Percentiles rank a stretch among this genome's conserved stretches.
These are phyloP conservation scores for Montipora efflorescens DNA, from an alignment of 64 coral and sea anemone genomes.

Conservation along the genomic window DNA sequence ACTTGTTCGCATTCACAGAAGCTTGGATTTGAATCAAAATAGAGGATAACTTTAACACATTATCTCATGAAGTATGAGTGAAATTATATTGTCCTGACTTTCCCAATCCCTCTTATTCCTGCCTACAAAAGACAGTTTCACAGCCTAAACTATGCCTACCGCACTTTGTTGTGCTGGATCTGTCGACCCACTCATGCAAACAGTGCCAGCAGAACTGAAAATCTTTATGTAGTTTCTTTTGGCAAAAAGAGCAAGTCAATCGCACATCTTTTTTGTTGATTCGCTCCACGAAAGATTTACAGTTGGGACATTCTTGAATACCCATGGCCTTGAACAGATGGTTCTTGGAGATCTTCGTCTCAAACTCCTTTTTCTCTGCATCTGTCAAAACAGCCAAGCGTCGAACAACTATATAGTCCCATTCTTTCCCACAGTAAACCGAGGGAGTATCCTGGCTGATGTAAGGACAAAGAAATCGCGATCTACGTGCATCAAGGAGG, in stretches of 20 bases:
- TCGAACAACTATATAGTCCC: conserved; percentile 79
- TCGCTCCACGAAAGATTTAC: conserved; percentile 68
- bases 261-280: conserved; percentile 45
- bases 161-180: conserved; percentile 52
- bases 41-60: no score
- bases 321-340: conserved; percentile 80
- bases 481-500: conserved; percentile 63
- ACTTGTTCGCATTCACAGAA: no score
- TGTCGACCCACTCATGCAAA: conserved; percentile 66
- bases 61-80: no score
- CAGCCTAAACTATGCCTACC: conserved; percentile 3
- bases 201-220: conserved; percentile 92
- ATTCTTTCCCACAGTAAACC: conserved; percentile 82
- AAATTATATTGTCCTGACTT: no score
- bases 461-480: conserved; percentile 78
- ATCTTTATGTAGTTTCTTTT: neutral
- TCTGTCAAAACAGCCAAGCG: conserved; percentile 90
- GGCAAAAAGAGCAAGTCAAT: conserved; percentile 73
- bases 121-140: no score
- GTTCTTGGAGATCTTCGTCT: conserved; percentile 80
- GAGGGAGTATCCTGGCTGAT: conserved; percentile 53
- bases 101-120: no score
- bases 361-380: conserved; percentile 77
- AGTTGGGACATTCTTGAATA: conserved; percentile 85
- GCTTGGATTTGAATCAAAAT: no score